A percentile compares a stretch with the other conserved stretches of the same genome.
These are phyloP conservation scores for Champsocephalus gunnari DNA, from an alignment of 2,797 vertebrate genomes.

Conservation along the genomic window DNA sequence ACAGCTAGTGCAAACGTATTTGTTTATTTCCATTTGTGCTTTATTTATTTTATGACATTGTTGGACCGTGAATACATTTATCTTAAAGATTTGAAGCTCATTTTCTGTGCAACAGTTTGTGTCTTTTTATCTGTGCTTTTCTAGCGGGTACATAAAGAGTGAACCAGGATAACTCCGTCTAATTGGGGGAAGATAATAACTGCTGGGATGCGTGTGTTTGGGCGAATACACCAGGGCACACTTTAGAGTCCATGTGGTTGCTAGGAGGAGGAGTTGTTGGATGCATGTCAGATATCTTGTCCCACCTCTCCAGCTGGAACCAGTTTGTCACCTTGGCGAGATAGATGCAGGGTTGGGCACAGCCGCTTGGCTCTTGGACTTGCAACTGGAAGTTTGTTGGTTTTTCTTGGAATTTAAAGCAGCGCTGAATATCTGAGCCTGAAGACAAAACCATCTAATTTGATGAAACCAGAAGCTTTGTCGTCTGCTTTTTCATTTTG, in stretches of 20 bases:
- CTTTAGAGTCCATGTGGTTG: slow-evolving; percentile 61
- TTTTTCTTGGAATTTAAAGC: slow-evolving; percentile 30
- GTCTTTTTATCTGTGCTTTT: slow-evolving; percentile 3
- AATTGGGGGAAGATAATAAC: slow-evolving; percentile 38
- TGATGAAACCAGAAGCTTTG: slow-evolving; percentile 29
- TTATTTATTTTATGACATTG: slow-evolving; percentile 16
- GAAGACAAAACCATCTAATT: slow-evolving; percentile 19
- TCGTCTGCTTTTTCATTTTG: slow-evolving; percentile 47
- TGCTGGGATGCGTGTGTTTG: slow-evolving; percentile 36
- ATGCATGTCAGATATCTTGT: slow-evolving; percentile 36
- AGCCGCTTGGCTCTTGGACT: slow-evolving; percentile 29
- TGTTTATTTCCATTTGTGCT: neutral
- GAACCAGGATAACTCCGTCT: neutral
- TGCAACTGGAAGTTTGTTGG: slow-evolving; percentile 24
- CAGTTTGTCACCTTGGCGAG: slow-evolving; percentile 43
- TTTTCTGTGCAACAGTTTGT: slow-evolving; percentile 7
- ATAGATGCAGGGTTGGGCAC: slow-evolving; percentile 20
- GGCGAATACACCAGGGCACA: slow-evolving; percentile 51
- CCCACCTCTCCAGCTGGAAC: slow-evolving; percentile 27
- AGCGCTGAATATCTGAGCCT: slow-evolving; percentile 3
- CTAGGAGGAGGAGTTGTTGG: slow-evolving; percentile 75
- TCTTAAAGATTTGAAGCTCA: neutral
- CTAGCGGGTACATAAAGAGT: neutral
- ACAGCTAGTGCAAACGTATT: slow-evolving; percentile 19
- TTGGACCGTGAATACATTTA: neutral